Evolutionary conservation across 2,113 vertebrate species (phyloP).

Genomic region (Athene cunicularia): DNA sequence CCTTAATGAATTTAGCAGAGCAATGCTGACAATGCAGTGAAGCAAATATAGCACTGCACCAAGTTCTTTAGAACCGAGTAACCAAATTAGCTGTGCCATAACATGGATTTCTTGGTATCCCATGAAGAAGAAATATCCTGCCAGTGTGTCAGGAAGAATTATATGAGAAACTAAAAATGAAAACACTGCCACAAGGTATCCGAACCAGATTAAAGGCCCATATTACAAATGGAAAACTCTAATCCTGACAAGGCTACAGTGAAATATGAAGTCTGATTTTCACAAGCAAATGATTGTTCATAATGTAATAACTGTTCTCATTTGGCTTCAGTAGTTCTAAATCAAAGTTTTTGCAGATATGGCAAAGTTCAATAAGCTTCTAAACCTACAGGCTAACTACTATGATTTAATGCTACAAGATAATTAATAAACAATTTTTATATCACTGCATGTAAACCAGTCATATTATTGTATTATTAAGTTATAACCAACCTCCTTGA

Average conservation of each 20-base stretch:
- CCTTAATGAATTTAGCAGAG: constrained; percentile 1
- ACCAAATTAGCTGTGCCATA: not conserved
- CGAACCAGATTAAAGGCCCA: not conserved
- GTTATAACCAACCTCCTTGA: constrained; percentile 86
- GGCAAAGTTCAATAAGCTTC: not conserved
- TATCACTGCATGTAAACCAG: not conserved
- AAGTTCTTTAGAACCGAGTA: not conserved
- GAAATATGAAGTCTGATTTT: not conserved
- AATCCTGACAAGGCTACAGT: not conserved
- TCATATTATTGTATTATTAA: not conserved
- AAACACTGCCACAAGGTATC: not conserved
- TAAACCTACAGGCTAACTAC: not conserved
- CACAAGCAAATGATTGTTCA: not conserved
- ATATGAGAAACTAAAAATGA: not conserved
- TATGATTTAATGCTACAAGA: not conserved
- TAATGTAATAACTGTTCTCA: not conserved
- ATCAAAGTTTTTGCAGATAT: not conserved
- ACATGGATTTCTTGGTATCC: not conserved
- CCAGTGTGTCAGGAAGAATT: not conserved
- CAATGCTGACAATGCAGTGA: not conserved
- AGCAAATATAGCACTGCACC: not conserved
- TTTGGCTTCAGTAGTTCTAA: not conserved
- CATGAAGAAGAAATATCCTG: not conserved
- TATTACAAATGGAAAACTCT: not conserved
- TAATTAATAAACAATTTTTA: not conserved